These are phyloP conservation scores for Chionodraco myersi DNA, from an alignment of 2,113 vertebrate species.

Conservation along the genomic window DNA sequence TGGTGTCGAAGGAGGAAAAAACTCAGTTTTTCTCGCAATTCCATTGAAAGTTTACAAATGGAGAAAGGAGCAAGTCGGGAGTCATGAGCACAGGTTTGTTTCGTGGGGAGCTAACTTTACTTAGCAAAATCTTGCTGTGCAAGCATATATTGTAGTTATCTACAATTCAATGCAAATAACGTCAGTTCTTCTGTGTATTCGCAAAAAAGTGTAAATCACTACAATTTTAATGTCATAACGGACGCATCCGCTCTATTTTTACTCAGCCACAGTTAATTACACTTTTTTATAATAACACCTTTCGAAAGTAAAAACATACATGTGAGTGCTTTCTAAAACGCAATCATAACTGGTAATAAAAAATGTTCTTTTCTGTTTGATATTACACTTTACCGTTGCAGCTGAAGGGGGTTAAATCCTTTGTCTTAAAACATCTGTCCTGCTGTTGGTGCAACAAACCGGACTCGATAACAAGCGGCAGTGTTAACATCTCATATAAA, in stretches of 20 bases:
- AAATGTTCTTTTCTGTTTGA: conserved; percentile 19
- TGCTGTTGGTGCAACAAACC: conserved; percentile 61
- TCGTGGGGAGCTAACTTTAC: conserved; percentile 62
- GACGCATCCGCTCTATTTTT: conserved; percentile 53
- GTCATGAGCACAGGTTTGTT: conserved; percentile 89
- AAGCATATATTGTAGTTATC: not conserved
- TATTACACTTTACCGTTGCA: conserved; percentile 42
- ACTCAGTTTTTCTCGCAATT: conserved; percentile 58
- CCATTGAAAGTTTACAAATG: conserved; percentile 84
- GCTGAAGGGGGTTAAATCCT: conserved; percentile 70
- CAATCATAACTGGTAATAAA: conserved; percentile 3
- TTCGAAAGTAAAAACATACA: conserved; percentile 38
- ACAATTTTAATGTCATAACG: not conserved
- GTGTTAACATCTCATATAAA: not conserved
- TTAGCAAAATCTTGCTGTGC: conserved; percentile 27
- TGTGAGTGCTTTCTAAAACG: conserved; percentile 31
- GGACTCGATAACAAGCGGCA: conserved; percentile 8
- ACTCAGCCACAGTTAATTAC: conserved; percentile 65
- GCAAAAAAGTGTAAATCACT: not conserved
- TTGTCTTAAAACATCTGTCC: conserved; percentile 82
- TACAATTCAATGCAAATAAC: not conserved
- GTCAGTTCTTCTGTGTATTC: not conserved
- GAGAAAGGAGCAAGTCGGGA: conserved; percentile 81
- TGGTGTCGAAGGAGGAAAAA: conserved; percentile 62
- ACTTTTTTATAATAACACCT: conserved; percentile 73